Evolutionary conservation across 37 sponge, comb jelly and placozoan genomes (phyloP).

Genomic region (Corticium candelabrum): DNA sequence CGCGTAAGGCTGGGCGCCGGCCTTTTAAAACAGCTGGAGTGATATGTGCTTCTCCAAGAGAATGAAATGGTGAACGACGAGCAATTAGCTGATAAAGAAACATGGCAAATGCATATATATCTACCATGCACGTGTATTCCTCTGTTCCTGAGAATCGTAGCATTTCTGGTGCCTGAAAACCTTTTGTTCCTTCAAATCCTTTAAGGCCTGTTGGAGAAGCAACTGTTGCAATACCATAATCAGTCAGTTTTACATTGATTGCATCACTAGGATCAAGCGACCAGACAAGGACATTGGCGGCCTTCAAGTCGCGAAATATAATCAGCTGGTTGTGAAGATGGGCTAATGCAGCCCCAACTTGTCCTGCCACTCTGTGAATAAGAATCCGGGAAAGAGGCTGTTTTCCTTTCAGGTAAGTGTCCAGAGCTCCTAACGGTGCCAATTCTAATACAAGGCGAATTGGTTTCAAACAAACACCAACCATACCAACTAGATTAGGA

Average conservation of each 20-base stretch:
- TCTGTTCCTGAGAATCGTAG: slow-evolving; percentile 50
- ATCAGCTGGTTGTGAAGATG: slow-evolving; percentile 61
- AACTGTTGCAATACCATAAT: slow-evolving; percentile 68
- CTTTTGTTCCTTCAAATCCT: slow-evolving; percentile 67
- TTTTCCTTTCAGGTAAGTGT: slow-evolving; percentile 18
- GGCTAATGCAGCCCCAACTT: slow-evolving; percentile 67
- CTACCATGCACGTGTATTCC: slow-evolving; percentile 66
- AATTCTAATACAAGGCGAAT: slow-evolving; percentile 80
- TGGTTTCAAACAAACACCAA: slow-evolving; percentile 63
- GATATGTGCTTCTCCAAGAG: slow-evolving; percentile 35
- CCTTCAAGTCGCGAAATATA: slow-evolving; percentile 84
- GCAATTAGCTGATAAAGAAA: slow-evolving; percentile 76
- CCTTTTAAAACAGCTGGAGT: slow-evolving; percentile 35
- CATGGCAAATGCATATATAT: slow-evolving; percentile 82
- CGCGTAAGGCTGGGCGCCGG: slow-evolving; percentile 49
- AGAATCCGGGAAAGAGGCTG: slow-evolving; percentile 45
- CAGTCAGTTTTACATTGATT: slow-evolving; percentile 73
- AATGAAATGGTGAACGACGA: slow-evolving; percentile 52
- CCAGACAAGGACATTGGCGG: slow-evolving; percentile 81
- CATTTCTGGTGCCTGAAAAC: slow-evolving; percentile 89
- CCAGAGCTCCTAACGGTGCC: slow-evolving; percentile 72
- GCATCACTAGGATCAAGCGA: slow-evolving; percentile 60
- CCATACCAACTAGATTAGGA: slow-evolving; percentile 71
- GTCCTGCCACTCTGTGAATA: slow-evolving; percentile 57
- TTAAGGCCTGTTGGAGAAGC: slow-evolving; percentile 50